Evolutionary conservation across 2,113 vertebrate genomes (phyloP).

Genomic region (Lethenteron reissneri): DNA sequence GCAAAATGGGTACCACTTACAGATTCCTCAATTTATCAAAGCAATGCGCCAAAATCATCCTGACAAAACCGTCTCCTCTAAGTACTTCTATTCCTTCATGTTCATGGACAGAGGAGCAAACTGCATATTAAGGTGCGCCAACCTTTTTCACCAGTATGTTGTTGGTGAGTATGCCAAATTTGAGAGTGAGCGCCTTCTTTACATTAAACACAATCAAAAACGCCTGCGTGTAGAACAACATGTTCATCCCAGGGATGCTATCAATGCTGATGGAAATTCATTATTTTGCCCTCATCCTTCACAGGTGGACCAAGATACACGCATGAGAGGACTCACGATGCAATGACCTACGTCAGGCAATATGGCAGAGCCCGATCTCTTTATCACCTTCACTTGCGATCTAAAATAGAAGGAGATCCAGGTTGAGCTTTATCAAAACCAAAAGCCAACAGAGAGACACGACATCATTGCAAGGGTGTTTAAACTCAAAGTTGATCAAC

Average conservation of each 20-base stretch:
- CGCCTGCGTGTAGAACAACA: constrained; percentile 1
- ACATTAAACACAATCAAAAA: neutral
- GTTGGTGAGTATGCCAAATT: no score
- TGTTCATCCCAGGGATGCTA: neutral
- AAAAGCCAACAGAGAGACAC: neutral
- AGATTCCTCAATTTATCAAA: constrained; percentile 3
- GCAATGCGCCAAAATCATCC: neutral
- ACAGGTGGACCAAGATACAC: neutral
- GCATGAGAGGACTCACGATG: neutral
- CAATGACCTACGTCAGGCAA: neutral
- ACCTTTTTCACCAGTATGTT: no score
- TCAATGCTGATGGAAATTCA: constrained; percentile 1
- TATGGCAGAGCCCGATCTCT: constrained; percentile 1
- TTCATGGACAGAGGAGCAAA: no score
- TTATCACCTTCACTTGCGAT: constrained; percentile 4
- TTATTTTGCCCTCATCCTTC: neutral
- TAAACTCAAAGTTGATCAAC: neutral
- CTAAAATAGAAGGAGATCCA: neutral
- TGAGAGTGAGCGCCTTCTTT: no score
- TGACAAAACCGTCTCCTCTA: no score
- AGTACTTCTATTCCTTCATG: no score
- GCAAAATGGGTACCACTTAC: neutral
- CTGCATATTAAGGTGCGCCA: no score
- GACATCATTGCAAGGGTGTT: constrained; percentile 1
- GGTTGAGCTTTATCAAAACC: constrained; percentile 2